Percentiles rank a stretch among this genome's conserved stretches.
Evolutionary conservation across 2,888 invertebrate genomes (phyloP).

Genomic region (Rhaphigaster nebulosa): DNA sequence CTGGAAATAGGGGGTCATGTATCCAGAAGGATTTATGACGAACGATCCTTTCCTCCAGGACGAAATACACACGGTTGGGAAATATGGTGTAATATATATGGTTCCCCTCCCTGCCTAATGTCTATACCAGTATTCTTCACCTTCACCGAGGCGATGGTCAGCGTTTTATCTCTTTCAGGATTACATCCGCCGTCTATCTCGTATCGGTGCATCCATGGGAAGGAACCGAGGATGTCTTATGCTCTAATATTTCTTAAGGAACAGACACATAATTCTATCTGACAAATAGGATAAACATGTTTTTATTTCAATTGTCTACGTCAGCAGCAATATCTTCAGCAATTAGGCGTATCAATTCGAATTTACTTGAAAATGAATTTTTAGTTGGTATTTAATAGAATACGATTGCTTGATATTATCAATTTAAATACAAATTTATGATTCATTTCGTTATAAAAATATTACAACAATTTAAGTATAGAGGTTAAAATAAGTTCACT

Average conservation of each 20-base stretch:
- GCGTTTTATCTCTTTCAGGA: conserved; percentile 6
- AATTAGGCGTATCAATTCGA: too few relatives aligned
- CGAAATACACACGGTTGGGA: conserved; percentile 27
- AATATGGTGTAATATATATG: conserved; percentile 43
- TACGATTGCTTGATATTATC: too few relatives aligned
- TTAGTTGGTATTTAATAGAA: too few relatives aligned
- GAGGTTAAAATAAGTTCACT: too few relatives aligned
- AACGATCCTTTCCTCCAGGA: conserved; percentile 30
- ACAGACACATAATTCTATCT: neutral
- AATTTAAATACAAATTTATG: too few relatives aligned
- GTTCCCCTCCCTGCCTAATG: conserved; percentile 7
- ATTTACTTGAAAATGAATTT: too few relatives aligned
- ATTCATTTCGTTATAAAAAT: too few relatives aligned
- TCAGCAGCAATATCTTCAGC: too few relatives aligned
- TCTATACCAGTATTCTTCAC: conserved; percentile 43
- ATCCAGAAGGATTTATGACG: conserved; percentile 49
- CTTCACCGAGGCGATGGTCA: neutral
- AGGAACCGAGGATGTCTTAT: neutral
- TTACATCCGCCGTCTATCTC: neutral
- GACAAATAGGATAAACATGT: neutral
- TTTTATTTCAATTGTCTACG: neutral
- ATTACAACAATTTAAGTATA: too few relatives aligned
- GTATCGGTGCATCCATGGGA: neutral
- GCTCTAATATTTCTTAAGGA: neutral
- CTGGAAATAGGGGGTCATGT: conserved; percentile 45